Conservation (phyloP, 2,888 invertebrate genomes). For the Trissolcus japonicus region DNA sequence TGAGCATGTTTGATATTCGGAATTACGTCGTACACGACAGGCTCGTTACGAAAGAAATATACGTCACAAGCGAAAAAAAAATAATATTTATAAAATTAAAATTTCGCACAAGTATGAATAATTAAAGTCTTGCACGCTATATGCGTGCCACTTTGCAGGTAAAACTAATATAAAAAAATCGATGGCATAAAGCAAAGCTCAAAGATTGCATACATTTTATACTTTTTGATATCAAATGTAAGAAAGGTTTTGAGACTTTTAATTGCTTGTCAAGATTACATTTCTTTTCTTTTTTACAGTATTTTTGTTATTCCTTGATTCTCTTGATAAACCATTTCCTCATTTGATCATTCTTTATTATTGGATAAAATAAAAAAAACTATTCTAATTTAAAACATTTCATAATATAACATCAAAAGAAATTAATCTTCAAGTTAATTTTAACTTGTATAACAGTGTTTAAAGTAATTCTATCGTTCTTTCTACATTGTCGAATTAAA, state of each 20-base stretch:
- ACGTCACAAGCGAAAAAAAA: conserved; percentile 1
- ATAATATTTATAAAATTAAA: conserved; percentile 12
- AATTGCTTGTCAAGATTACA: background rate
- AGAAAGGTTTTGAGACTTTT: background rate
- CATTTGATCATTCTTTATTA: background rate
- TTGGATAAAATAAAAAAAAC: background rate
- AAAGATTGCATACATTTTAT: conserved; percentile 23
- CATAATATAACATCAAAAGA: background rate
- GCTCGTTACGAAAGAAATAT: too few species aligned
- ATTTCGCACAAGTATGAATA: conserved; percentile 34
- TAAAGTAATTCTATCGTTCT: background rate
- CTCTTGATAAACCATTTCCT: background rate
- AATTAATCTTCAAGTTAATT: background rate
- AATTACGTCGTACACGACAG: too few species aligned
- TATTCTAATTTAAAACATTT: background rate
- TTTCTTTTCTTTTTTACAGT: too few species aligned
- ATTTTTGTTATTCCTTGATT: too few species aligned
- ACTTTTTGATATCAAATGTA: conserved; percentile 23
- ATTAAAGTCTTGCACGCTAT: conserved; percentile 42
- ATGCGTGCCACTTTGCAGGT: conserved; percentile 37
- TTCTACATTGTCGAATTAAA: background rate
- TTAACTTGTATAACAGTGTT: background rate
- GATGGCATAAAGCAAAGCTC: conserved; percentile 24
- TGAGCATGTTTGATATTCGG: too few species aligned
- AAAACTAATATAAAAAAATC: conserved; percentile 46